Evolutionary conservation across 2,797 vertebrate species (phyloP), one percentile per base, ranked within the genome.

Genomic region (Rhynchotus rufescens): DNA sequence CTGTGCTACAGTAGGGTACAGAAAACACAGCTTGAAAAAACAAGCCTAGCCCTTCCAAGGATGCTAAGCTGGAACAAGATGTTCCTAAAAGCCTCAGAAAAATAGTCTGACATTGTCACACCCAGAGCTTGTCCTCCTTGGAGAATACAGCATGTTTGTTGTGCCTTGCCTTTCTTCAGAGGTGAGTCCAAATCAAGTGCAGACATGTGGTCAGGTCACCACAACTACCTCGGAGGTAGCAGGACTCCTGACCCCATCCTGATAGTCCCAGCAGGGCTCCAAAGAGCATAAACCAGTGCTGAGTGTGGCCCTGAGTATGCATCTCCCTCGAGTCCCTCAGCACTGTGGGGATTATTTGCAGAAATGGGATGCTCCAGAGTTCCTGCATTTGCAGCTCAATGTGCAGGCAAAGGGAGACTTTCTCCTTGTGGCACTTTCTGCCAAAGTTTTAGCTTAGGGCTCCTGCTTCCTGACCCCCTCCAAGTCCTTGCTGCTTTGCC

Each of bases 151-250:
- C 28, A 6, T 11, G n/a, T 87, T 89, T 90, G 77, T 80, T 80
- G 67, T 52, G 81, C 84, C 71, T 90, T 89, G 64, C 64, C 66
- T 38, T 79, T 93, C 81, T 76, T 54, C 22, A 74, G 49, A 71
- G 52, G 40, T 80, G 84, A 88, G 82, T 76, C 90, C 88, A 94
- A 81, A 74, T 62, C 64, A 84, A 93, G 90, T 40, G 56, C 61
- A 85, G 79, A 52, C 84, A 68, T 16, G 62, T 52, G 75, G n/a
- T 22, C 73, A 88, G 78, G 69, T 73, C 71, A 89, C 64, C 52
- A 74, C 51, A 51, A 73, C 64, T 75, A 73, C 40, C 57, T 47
- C 36, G 86, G 38, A 78, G 21, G 38, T 72, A 80, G 59, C 66
- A 83, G 59, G 25, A 88, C n/a, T 42, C 54, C 44, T 51, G 36